These are phyloP conservation scores for Zoroaster sp. DNA, from an alignment of 53 echinoderm and acorn worm species.

Conservation along the genomic window DNA sequence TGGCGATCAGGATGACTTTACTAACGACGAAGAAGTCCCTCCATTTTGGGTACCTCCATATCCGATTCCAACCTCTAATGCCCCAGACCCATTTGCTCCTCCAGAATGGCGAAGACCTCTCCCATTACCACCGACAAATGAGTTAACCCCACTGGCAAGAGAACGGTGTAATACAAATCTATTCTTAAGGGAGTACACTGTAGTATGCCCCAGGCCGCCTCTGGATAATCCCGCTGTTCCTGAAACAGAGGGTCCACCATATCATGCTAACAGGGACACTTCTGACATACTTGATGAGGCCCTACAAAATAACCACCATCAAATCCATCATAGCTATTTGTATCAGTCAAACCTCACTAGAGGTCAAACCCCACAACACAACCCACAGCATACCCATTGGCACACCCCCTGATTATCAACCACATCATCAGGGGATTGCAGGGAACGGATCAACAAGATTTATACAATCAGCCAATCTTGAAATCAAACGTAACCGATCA, in stretches of 20 bases:
- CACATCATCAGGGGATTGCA: too few relatives aligned
- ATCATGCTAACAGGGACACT: neutral
- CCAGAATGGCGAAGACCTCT: neutral
- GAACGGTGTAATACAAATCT: neutral
- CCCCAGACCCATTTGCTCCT: neutral
- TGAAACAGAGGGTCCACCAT: neutral
- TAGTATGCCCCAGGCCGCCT: too few relatives aligned
- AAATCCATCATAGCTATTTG: neutral
- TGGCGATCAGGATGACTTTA: neutral
- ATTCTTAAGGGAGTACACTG: neutral
- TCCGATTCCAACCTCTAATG: neutral
- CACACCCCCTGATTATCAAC: too few relatives aligned
- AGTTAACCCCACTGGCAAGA: neutral
- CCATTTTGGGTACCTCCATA: neutral
- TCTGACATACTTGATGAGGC: neutral
- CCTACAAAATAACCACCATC: neutral
- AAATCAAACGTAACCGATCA: too few relatives aligned
- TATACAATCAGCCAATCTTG: too few relatives aligned
- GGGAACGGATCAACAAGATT: too few relatives aligned
- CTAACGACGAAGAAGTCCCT: neutral
- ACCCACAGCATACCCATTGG: too few relatives aligned
- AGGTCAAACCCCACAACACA: neutral
- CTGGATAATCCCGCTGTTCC: neutral
- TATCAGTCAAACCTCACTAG: neutral
- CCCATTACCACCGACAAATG: neutral